Evolutionary conservation across 2,113 vertebrate species (phyloP).

Genomic region (Dromiciops gliroides): DNA sequence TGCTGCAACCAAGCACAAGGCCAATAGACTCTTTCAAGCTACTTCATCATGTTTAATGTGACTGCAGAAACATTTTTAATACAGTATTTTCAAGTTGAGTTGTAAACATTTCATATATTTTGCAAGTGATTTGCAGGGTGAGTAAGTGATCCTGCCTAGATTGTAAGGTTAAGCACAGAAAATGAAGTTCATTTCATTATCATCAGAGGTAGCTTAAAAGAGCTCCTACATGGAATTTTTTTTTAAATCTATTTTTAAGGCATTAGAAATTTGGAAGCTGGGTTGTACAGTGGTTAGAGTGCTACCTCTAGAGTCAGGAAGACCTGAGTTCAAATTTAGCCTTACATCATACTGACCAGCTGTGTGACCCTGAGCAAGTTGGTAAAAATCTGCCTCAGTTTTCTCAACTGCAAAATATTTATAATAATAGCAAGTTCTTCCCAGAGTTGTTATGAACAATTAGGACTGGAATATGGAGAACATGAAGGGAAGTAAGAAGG

Average conservation of each 20-base stretch:
- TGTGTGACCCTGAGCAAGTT: not conserved
- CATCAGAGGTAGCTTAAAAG: constrained; percentile 47
- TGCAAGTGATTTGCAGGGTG: constrained; percentile 62
- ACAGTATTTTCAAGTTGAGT: constrained; percentile 54
- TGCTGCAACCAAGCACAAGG: constrained; percentile 31
- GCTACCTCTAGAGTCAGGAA: not conserved
- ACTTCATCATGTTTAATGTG: constrained; percentile 68
- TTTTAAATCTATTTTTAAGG: constrained; percentile 66
- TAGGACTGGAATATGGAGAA: not conserved
- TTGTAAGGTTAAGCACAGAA: constrained; percentile 41
- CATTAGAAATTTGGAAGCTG: constrained; percentile 23
- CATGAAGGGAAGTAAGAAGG: not conserved
- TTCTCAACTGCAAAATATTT: not conserved
- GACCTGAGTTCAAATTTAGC: not conserved
- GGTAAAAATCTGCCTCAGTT: not conserved
- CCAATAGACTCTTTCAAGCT: constrained; percentile 48
- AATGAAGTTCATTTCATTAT: constrained; percentile 51
- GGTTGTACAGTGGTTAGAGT: not conserved
- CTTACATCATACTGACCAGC: not conserved
- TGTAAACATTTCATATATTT: constrained; percentile 67
- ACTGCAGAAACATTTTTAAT: constrained; percentile 63
- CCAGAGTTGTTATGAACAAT: not conserved
- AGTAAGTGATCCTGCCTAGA: constrained; percentile 19
- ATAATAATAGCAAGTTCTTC: not conserved
- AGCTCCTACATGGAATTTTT: constrained; percentile 47